These are phyloP conservation scores for Strigamia crassipes DNA, from an alignment of 2,888 invertebrate species.

Conservation along the genomic window DNA sequence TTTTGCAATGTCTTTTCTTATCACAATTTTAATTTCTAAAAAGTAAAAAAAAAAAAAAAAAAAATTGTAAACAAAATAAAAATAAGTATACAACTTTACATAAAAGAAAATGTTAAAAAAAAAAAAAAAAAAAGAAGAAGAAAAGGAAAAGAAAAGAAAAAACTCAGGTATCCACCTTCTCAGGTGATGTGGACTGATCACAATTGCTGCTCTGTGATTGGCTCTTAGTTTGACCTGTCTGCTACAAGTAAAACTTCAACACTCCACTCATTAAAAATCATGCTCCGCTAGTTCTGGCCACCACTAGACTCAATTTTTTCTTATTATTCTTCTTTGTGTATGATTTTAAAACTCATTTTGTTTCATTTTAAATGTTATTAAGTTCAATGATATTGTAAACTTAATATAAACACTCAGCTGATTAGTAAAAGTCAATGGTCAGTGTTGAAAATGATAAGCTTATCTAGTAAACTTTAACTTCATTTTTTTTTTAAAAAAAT, in stretches of 20 bases:
- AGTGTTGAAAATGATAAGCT: not conserved
- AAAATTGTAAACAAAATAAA: not conserved
- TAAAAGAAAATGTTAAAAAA: not conserved
- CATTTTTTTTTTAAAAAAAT: no score
- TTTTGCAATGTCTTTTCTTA: not conserved
- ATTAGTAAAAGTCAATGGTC: not conserved
- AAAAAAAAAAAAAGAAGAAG: not conserved
- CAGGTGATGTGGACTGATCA: conserved; percentile 10
- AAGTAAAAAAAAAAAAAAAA: no score
- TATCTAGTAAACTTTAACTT: no score
- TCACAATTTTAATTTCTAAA: no score
- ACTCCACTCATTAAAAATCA: not conserved
- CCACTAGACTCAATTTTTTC: no score
- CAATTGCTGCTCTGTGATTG: not conserved
- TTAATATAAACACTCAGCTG: not conserved
- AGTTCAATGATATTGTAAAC: not conserved
- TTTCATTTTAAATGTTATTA: not conserved
- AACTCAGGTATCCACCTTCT: not conserved
- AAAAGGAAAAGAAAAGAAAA: not conserved
- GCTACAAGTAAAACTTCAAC: not conserved
- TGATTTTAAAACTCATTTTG: not conserved
- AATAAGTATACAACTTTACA: not conserved
- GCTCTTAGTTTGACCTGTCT: not conserved
- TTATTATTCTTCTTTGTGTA: not conserved
- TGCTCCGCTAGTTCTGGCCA: not conserved